Conservation (phyloP, 2,797 vertebrate species). For the Trichosurus vulpecula region DNA sequence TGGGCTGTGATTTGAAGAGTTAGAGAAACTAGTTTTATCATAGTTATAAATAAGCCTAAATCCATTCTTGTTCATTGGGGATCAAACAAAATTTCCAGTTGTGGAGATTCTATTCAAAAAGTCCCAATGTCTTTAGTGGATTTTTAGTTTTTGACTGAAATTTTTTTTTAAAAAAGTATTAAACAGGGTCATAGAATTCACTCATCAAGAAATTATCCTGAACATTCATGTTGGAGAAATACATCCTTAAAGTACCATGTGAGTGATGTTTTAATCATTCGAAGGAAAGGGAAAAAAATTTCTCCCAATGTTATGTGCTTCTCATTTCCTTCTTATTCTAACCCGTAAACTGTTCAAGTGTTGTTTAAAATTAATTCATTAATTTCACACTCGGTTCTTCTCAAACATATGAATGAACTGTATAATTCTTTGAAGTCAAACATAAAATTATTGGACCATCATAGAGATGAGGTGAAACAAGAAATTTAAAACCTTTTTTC, state of each 20-base stretch:
- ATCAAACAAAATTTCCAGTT: neutral
- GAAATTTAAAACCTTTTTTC: constrained; percentile 78
- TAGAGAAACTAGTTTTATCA: neutral
- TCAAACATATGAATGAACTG: constrained; percentile 40
- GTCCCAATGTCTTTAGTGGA: neutral
- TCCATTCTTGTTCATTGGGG: neutral
- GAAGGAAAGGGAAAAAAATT: neutral
- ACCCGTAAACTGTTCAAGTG: constrained; percentile 34
- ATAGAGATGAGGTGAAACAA: constrained; percentile 62
- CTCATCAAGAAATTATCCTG: neutral
- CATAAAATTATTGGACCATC: constrained; percentile 56
- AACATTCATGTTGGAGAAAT: neutral
- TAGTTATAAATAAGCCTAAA: neutral
- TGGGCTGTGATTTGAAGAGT: neutral
- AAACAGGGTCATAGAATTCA: neutral
- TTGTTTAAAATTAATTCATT: constrained; percentile 56
- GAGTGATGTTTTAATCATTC: constrained; percentile 31
- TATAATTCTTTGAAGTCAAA: constrained; percentile 41
- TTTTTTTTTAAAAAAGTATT: neutral
- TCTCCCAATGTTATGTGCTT: constrained; percentile 16
- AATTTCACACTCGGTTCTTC: neutral
- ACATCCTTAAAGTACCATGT: neutral
- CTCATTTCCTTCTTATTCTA: constrained; percentile 19
- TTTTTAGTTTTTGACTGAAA: neutral
- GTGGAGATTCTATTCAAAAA: neutral